A percentile compares a stretch with the other conserved stretches of the same genome.
phyloP scores from a whole-genome alignment of 2,888 invertebrate species.

The Drosophila histrio region DNA sequence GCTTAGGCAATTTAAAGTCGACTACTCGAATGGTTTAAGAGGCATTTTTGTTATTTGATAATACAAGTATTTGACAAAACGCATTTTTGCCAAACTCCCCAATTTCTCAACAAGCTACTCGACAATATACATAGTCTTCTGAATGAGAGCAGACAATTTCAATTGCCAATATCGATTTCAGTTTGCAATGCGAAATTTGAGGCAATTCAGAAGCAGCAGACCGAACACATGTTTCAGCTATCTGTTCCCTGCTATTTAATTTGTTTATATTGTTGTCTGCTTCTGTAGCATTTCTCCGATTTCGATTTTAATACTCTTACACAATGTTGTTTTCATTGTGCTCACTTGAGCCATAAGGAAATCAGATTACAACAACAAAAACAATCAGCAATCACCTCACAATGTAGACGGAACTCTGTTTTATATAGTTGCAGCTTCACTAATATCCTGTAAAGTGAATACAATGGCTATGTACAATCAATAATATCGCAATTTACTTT shows the following conservation, averaged over 20 bases:
- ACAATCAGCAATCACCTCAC: neutral
- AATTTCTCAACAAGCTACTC: neutral
- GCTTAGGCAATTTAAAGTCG: constrained; percentile 31
- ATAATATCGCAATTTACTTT: too few species aligned
- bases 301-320: constrained; percentile 14
- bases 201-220: constrained; percentile 6
- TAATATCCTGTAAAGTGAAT: neutral
- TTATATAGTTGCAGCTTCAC: neutral
- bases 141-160: neutral
- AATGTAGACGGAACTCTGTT: neutral
- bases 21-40: neutral
- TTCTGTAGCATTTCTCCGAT: neutral
- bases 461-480: too few species aligned
- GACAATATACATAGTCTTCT: neutral
- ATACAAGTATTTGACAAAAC: neutral
- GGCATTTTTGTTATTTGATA: constrained; percentile 14
- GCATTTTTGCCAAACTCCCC: constrained; percentile 1
- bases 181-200: constrained; percentile 7
- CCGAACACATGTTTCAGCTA: constrained; percentile 2
- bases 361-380: constrained; percentile 23
- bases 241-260: neutral
- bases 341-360: neutral
- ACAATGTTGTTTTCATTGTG: constrained; percentile 10
- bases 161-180: constrained; percentile 23
- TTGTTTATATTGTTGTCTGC: neutral